A percentile compares a stretch with the other conserved stretches of the same genome.
phyloP scores from a whole-genome alignment of 2,888 invertebrate species.

The Poecilus cupreus region DNA sequence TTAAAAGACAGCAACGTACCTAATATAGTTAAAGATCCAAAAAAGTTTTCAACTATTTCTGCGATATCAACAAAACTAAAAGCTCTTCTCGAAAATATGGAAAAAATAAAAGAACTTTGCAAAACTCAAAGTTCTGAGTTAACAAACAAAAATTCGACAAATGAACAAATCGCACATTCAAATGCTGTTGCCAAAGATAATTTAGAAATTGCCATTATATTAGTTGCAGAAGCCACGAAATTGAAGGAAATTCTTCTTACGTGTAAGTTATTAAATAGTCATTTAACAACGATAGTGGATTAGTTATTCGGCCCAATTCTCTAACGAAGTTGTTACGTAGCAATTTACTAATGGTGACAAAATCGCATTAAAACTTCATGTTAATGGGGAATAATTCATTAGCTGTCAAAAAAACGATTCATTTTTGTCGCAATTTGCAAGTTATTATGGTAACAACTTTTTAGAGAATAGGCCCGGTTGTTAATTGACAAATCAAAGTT shows the following conservation, averaged over 20 bases:
- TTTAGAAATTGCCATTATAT: constrained; percentile 65
- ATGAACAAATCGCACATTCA: neutral
- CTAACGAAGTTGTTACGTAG: no score
- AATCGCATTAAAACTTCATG: no score
- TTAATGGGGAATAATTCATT: no score
- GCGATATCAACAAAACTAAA: neutral
- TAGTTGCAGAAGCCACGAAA: constrained; percentile 66
- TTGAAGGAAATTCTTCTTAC: constrained; percentile 66
- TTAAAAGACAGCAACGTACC: constrained; percentile 67
- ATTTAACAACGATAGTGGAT: no score
- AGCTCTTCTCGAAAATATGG: constrained; percentile 39
- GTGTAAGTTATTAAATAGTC: no score
- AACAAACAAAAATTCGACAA: neutral
- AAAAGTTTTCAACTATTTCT: constrained; percentile 66
- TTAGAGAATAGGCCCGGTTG: no score
- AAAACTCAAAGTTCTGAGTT: neutral
- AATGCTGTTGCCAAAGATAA: constrained; percentile 66
- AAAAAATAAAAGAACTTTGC: constrained; percentile 47
- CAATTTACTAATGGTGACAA: no score
- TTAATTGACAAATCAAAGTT: no score
- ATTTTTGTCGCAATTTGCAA: no score
- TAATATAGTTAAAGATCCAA: constrained; percentile 66
- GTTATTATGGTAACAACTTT: no score
- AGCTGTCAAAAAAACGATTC: no score
- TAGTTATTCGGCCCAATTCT: no score